Base-by-base conservation (phyloP, 2,797 vertebrate genomes). In the Tarsius wallacei region DNA sequence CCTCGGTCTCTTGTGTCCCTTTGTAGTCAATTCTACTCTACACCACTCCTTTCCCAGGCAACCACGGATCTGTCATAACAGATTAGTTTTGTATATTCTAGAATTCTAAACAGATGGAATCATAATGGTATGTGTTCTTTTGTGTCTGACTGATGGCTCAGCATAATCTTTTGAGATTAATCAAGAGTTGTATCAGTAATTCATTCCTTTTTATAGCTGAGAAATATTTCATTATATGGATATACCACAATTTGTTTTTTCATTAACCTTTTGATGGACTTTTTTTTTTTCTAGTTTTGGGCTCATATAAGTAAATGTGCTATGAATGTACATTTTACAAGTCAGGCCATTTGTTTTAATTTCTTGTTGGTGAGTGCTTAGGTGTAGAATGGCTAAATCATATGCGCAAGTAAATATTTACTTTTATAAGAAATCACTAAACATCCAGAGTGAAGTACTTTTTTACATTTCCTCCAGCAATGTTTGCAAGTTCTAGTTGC, bases 361-460 rank as follows among this genome's bases (percentile, higher is more conserved):
- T 91, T 74, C 59, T 89, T 47, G 64, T 74, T 74, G 53, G 73
- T 95, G 53, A 87, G 26, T 86, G 33, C 31, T 95, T 87, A 85
- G 14, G 19, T 86, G 2, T 93, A 76, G 74, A 87, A 70, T 80
- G 77, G 55, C 73, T 78, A 85, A 89, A 26, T 87, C 28, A 51
- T 68, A 49, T 42, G 28, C n/a, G 76, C 36, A 95, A 14, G 24
- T 77, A 36, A 78, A 10, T 51, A 68, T 86, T 77, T 77, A 90
- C 49, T 80, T 90, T 36, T 85, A 53, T 59, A 66, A 74, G 68
- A 86, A 81, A 73, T 57, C 93, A 31, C 70, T 87, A 36, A 93
- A 47, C 42, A 61, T 94, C 21, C 51, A 68, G 33, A 71, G 47
- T 89, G 49, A 81, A 80, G 14, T 33, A n/a, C 15, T 66, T 85